Conservation (phyloP, 2,888 invertebrate genomes). For the Xanthorhoe spadicearia region DNA sequence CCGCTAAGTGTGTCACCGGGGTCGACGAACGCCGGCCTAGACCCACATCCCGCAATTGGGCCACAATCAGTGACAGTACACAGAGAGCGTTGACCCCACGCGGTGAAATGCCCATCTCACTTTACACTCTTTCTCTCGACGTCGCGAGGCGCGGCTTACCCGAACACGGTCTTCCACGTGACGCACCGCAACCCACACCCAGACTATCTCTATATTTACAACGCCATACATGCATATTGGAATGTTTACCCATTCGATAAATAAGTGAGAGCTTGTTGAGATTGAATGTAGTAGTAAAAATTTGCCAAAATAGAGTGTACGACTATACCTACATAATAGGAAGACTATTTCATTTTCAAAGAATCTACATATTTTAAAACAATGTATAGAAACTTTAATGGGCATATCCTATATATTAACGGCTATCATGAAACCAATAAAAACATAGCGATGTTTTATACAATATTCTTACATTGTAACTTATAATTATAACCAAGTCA, state of each 20-base stretch:
- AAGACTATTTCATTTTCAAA: not conserved
- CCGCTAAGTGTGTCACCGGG: conserved; percentile 80
- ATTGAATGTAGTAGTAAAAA: not conserved
- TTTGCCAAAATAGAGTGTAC: not conserved
- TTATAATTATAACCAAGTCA: not conserved
- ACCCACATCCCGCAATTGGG: conserved; percentile 84
- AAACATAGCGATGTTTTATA: not conserved
- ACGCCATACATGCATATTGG: conserved; percentile 1
- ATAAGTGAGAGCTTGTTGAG: conserved; percentile 2
- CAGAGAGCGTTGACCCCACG: conserved; percentile 80
- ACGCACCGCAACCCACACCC: conserved; percentile 34
- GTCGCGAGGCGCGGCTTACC: conserved; percentile 71
- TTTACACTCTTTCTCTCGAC: conserved; percentile 83
- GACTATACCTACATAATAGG: no score
- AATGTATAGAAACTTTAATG: no score
- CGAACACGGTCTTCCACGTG: conserved; percentile 51
- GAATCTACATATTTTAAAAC: no score
- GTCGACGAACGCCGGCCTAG: conserved; percentile 85
- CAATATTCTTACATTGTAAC: not conserved
- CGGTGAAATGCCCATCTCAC: conserved; percentile 83
- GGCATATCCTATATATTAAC: not conserved
- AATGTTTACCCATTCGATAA: conserved; percentile 9
- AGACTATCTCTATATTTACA: conserved; percentile 16
- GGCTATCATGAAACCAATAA: not conserved
- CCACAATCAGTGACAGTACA: conserved; percentile 84